phyloP scores from a whole-genome alignment of 2,888 invertebrate genomes.

The Amphipoea oculea region DNA sequence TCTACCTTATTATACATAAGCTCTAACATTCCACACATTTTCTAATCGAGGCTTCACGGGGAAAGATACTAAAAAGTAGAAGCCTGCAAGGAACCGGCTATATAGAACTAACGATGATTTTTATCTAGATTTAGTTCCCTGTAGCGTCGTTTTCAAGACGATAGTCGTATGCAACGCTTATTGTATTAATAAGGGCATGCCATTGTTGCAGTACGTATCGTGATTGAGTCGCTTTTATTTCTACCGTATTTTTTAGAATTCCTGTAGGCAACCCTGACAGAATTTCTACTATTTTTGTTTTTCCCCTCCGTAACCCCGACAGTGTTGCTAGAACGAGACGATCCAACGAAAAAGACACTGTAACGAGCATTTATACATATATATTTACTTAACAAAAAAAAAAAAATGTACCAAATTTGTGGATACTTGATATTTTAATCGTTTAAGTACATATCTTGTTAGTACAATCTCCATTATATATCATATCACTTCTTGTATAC shows the following conservation, averaged over 20 bases:
- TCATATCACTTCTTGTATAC: conserved; percentile 90
- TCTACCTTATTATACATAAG: conserved; percentile 81
- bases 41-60: conserved; percentile 78
- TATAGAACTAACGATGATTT: conserved; percentile 71
- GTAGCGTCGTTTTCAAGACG: conserved; percentile 79
- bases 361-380: conserved; percentile 88
- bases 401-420: conserved; percentile 85
- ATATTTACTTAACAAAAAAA: conserved; percentile 67
- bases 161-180: conserved; percentile 90
- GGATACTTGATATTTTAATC: conserved; percentile 83
- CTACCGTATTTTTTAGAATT: conserved; percentile 63
- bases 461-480: conserved; percentile 88
- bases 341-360: conserved; percentile 88
- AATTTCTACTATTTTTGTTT: conserved; percentile 74
- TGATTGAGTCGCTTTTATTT: conserved; percentile 85
- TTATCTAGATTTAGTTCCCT: conserved; percentile 76
- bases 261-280: conserved; percentile 71
- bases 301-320: conserved; percentile 73
- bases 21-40: conserved; percentile 83
- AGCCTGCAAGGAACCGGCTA: conserved; percentile 75
- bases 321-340: conserved; percentile 83
- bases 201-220: conserved; percentile 90
- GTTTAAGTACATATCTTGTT: conserved; percentile 89
- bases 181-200: conserved; percentile 89
- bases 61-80: conserved; percentile 71